Conservation (phyloP, 2,797 vertebrate species). For the Neosalanx taihuensis region DNA sequence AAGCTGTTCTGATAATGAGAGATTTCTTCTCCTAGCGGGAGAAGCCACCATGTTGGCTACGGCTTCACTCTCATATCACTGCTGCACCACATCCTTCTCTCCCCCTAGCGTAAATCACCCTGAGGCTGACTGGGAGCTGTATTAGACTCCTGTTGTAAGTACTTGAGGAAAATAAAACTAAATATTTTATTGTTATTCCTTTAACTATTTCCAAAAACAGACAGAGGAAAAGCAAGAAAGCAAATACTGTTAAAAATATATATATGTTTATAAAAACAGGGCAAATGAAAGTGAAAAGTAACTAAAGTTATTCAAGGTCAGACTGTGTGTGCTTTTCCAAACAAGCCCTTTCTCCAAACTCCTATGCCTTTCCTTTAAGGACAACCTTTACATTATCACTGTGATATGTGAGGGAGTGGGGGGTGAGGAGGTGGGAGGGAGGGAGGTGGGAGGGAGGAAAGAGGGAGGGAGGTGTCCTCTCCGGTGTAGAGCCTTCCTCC, state of each 20-base stretch:
- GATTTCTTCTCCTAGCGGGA: slow-evolving; percentile 64
- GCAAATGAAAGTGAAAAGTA: too few species aligned
- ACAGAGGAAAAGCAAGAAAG: slow-evolving; percentile 1
- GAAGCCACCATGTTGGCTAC: slow-evolving; percentile 38
- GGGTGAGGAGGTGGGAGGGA: too few species aligned
- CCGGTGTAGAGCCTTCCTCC: slow-evolving; percentile 32
- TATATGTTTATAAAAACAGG: too few species aligned
- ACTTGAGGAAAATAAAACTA: slow-evolving; percentile 35
- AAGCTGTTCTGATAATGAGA: slow-evolving; percentile 76
- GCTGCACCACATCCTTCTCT: slow-evolving; percentile 1
- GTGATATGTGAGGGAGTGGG: slow-evolving; percentile 19
- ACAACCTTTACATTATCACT: slow-evolving; percentile 16
- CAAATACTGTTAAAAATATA: too few species aligned
- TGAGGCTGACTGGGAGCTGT: too few species aligned
- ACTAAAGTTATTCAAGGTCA: too few species aligned
- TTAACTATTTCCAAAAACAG: slow-evolving; percentile 10
- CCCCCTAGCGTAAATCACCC: too few species aligned
- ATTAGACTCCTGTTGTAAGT: too few species aligned
- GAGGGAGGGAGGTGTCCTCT: slow-evolving; percentile 25
- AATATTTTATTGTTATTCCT: slow-evolving; percentile 6
- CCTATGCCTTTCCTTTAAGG: too few species aligned
- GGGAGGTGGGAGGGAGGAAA: too few species aligned
- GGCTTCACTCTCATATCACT: slow-evolving; percentile 43
- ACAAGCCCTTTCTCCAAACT: too few species aligned
- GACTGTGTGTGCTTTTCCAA: too few species aligned